Conservation (phyloP, 92 coral and sea anemone genomes). For the Desmophyllum pertusum region DNA sequence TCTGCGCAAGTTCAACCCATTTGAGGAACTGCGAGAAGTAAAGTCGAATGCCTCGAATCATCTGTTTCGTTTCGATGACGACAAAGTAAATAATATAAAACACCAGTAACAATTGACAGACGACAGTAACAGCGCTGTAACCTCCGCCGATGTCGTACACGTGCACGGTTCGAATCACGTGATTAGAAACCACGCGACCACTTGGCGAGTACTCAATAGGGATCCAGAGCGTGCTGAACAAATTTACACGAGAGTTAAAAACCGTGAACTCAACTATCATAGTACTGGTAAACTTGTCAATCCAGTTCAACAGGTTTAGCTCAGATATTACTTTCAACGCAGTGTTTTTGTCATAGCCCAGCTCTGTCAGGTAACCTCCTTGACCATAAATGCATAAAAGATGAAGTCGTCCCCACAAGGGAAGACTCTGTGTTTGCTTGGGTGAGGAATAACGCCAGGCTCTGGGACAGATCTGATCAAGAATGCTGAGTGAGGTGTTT, state of each 20-base stretch:
- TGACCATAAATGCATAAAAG: conserved; percentile 6
- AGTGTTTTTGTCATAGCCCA: conserved; percentile 29
- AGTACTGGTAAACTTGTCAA: conserved; percentile 49
- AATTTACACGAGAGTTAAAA: conserved; percentile 47
- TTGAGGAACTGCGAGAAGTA: conserved; percentile 45
- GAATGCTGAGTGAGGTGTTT: not conserved
- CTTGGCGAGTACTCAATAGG: conserved; percentile 43
- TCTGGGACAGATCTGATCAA: conserved; percentile 18
- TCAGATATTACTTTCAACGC: conserved; percentile 21
- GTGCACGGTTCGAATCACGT: conserved; percentile 35
- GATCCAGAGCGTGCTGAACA: conserved; percentile 47
- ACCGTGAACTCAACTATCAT: conserved; percentile 51
- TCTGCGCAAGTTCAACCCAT: conserved; percentile 54
- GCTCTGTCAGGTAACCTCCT: conserved; percentile 56
- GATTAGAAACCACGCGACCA: conserved; percentile 41
- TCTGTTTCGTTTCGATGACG: conserved; percentile 21
- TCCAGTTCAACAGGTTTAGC: conserved; percentile 37
- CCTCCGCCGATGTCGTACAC: conserved; percentile 59
- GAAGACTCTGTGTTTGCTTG: conserved; percentile 17
- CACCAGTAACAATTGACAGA: conserved; percentile 53
- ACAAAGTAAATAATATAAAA: conserved; percentile 42
- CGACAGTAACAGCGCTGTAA: conserved; percentile 39
- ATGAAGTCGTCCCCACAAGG: conserved; percentile 23
- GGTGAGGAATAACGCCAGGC: conserved; percentile 52
- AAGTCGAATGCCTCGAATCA: conserved; percentile 27